Conservation (phyloP, 2,888 invertebrate genomes). For the Molanna angustata region DNA sequence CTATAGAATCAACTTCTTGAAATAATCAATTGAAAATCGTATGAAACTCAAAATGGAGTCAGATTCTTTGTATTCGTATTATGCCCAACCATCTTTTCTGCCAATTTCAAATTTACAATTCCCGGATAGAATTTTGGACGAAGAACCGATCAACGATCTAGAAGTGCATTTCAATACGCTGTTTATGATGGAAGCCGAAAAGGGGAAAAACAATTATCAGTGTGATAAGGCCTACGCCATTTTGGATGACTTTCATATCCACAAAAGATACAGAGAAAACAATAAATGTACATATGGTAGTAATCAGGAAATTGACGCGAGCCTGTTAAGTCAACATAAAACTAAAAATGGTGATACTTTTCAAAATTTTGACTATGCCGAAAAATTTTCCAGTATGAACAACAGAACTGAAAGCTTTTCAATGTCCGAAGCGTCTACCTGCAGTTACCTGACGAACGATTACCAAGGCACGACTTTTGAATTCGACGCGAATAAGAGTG, state of each 20-base stretch:
- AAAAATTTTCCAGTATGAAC: neutral
- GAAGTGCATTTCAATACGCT: slow-evolving; percentile 54
- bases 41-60: slow-evolving; percentile 23
- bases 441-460: slow-evolving; percentile 21
- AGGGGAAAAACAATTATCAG: slow-evolving; percentile 37
- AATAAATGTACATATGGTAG: neutral
- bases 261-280: neutral
- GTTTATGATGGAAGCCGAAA: slow-evolving; percentile 52
- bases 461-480: slow-evolving; percentile 17
- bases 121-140: slow-evolving; percentile 17
- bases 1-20: too few relatives aligned
- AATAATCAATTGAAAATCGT: too few relatives aligned
- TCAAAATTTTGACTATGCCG: neutral
- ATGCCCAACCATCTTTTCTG: slow-evolving; percentile 20
- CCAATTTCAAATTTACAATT: slow-evolving; percentile 4
- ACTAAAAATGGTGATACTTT: neutral
- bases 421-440: slow-evolving; percentile 21
- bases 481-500: slow-evolving; percentile 16
- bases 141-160: slow-evolving; percentile 40
- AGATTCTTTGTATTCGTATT: slow-evolving; percentile 24
- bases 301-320: neutral
- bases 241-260: slow-evolving; percentile 17
- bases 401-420: slow-evolving; percentile 24
- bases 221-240: slow-evolving; percentile 14
- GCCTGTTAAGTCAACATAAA: neutral